A percentile compares a stretch with the other conserved stretches of the same genome.
Evolutionary conservation across 2,888 invertebrate genomes (phyloP).

Genomic region (Helicoverpa assulta): DNA sequence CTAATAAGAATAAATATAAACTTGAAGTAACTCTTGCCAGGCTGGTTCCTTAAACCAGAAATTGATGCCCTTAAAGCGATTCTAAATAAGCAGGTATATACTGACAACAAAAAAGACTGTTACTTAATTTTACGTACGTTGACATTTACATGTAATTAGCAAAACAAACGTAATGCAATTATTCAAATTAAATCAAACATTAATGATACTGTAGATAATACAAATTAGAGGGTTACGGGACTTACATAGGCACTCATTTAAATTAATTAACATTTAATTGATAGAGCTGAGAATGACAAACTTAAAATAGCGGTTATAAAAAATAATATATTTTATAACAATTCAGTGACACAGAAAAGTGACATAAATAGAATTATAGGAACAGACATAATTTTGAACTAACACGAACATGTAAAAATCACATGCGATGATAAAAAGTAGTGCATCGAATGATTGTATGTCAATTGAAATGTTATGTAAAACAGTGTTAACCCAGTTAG

Average conservation of each 20-base stretch:
- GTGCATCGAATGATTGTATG: not conserved
- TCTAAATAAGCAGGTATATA: no score
- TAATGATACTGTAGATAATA: not conserved
- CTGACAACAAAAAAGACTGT: no score
- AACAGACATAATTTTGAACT: not conserved
- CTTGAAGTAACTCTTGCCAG: not conserved
- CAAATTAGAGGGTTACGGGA: not conserved
- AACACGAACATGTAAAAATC: not conserved
- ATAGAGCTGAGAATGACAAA: not conserved
- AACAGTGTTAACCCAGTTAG: not conserved
- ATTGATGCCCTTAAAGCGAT: no score
- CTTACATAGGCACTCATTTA: not conserved
- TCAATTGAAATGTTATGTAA: conserved; percentile 1
- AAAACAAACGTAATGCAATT: not conserved
- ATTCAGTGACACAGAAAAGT: not conserved
- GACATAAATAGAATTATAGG: not conserved
- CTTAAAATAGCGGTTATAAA: conserved; percentile 1
- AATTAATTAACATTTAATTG: conserved; percentile 6
- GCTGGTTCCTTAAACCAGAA: no score
- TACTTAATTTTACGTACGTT: no score
- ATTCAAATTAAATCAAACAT: not conserved
- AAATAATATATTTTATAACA: not conserved
- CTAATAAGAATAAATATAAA: not conserved
- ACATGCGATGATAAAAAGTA: not conserved
- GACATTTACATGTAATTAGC: not conserved